Conservation (phyloP, 2,888 invertebrate species). For the Timandra comae region DNA sequence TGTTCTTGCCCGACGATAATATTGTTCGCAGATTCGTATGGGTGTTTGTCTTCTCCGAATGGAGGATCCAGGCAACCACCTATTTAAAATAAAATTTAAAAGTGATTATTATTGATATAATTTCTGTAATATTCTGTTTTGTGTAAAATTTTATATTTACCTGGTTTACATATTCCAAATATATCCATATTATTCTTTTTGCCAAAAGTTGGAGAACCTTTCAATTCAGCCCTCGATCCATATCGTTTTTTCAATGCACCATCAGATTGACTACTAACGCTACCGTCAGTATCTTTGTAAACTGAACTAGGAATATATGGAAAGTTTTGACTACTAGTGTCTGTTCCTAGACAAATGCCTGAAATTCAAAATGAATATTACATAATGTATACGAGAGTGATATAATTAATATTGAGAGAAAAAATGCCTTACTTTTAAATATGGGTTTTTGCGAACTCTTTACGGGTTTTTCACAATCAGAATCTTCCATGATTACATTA, state of each 20-base stretch:
- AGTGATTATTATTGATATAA: background rate
- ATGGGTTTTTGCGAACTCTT: conserved; percentile 36
- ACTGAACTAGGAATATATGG: conserved; percentile 4
- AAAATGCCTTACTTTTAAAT: conserved; percentile 19
- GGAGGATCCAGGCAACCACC: conserved; percentile 67
- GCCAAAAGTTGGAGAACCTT: conserved; percentile 5
- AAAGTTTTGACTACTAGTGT: conserved; percentile 1
- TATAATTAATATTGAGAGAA: background rate
- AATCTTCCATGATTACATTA: conserved; percentile 44
- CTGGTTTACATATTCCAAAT: conserved; percentile 63
- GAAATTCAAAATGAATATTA: too few species aligned
- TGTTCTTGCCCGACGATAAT: background rate
- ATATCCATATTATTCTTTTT: conserved; percentile 30
- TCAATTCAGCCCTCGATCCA: conserved; percentile 29
- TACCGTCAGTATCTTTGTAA: background rate
- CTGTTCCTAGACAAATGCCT: background rate
- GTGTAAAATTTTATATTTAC: conserved; percentile 23
- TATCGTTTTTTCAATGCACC: conserved; percentile 23
- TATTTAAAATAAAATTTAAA: conserved; percentile 26
- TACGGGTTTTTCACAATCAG: conserved; percentile 30
- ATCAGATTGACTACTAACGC: conserved; percentile 22
- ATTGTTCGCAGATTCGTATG: conserved; percentile 32
- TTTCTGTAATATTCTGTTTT: conserved; percentile 3
- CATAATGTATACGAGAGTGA: too few species aligned
- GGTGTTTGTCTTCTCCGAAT: conserved; percentile 53